Evolutionary conservation across 2,797 vertebrate genomes (phyloP), one percentile per base, ranked within the genome.

Genomic region (Meriones psammophilus): DNA sequence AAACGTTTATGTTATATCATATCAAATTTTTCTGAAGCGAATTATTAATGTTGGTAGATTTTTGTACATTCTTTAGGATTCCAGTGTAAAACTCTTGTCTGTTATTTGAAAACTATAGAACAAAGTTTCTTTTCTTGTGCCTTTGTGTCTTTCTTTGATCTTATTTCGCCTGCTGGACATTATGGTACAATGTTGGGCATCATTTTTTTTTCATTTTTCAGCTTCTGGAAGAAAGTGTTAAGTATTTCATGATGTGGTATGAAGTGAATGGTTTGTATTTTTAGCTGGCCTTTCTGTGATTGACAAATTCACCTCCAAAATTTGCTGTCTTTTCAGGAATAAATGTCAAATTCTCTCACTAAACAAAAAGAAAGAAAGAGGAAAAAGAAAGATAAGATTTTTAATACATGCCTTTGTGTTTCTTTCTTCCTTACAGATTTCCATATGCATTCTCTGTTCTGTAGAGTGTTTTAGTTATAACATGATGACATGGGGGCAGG

Each of bases 301-400:
- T 74, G n/a, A 62, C 50, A 76, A 60, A 94, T 92, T 76, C 42
- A 69, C 42, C 66, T 80, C 30, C 20, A 79, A 92, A 20, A 17
- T 90, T 76, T 1, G 5, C 12, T 90, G 1, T 79, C 69, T 30
- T 94, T 94, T 88, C 33, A 88, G 36, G 66, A 91, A 80, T 54
- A 91, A 88, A 64, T 66, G 33, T 84, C 56, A 68, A 84, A 74
- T 74, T 94, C 62, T 88, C 56, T 56, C 56, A 14, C 56, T 56
- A 56, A 13, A 56, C 56, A 56, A 13, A 3, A 8, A 42, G 7
- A 12, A 8, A 56, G 2, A 3, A 8, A 42, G 7, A 12, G 46
- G 46, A 50, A 50, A 3, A 8, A 39, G 71, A 12, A 10, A 73
- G 73, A 9, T 22, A 71, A n/a, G 20, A 56, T 79, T n/a, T 30